Evolutionary conservation across 2,113 vertebrate species (phyloP).

Genomic region (Oxyruncus cristatus): DNA sequence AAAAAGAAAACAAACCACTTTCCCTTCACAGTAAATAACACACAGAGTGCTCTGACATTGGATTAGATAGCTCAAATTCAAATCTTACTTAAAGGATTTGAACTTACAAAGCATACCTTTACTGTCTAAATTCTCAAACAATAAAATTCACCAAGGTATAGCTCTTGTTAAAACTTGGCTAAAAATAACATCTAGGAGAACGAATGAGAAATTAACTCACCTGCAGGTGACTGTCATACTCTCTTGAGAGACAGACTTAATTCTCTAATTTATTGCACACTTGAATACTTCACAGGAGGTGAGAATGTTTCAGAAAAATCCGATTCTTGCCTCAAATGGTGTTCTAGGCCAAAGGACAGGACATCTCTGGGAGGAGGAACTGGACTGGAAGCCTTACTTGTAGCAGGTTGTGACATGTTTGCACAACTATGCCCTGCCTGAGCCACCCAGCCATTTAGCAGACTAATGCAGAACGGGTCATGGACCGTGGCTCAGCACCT

Average conservation of each 20-base stretch:
- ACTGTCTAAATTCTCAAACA: background rate
- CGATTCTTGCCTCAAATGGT: background rate
- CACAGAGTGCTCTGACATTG: background rate
- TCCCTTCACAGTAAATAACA: background rate
- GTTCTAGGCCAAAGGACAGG: background rate
- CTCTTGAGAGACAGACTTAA: background rate
- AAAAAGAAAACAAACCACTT: background rate
- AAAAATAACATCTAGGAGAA: background rate
- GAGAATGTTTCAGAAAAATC: background rate
- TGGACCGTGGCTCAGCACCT: background rate
- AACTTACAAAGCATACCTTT: background rate
- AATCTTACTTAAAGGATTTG: background rate
- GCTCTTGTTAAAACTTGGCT: background rate
- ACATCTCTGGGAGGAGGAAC: background rate
- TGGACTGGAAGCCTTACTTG: background rate
- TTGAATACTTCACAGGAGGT: background rate
- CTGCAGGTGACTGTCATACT: background rate
- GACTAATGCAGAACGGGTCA: fast-evolving
- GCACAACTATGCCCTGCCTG: background rate
- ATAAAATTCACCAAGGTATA: background rate
- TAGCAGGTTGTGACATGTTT: background rate
- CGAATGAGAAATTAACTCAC: background rate
- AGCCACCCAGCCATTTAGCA: background rate
- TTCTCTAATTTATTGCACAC: background rate
- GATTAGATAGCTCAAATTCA: background rate